Evolutionary conservation across 2,797 vertebrate genomes (phyloP).

Genomic region (Rhabdophis nuchalis): DNA sequence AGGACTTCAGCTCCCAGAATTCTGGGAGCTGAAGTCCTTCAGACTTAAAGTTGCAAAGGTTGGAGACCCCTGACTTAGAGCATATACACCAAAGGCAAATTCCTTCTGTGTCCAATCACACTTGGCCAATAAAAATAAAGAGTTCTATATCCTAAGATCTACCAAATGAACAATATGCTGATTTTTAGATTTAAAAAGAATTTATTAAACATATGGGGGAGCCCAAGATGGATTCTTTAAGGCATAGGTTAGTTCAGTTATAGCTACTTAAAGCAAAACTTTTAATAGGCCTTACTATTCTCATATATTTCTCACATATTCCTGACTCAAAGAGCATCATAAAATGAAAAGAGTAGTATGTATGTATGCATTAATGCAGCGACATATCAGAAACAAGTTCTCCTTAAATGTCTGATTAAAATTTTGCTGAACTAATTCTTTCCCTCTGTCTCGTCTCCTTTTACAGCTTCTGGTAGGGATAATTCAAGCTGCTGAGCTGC

Average conservation of each 20-base stretch:
- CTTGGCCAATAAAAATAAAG: too few relatives aligned
- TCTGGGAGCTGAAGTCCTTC: too few relatives aligned
- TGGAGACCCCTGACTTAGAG: too few relatives aligned
- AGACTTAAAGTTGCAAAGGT: too few relatives aligned
- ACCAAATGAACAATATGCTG: neutral
- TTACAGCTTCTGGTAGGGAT: constrained; percentile 93
- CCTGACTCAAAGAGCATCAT: neutral
- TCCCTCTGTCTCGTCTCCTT: constrained; percentile 18
- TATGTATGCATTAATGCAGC: neutral
- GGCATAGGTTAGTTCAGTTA: neutral
- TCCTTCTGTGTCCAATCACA: too few relatives aligned
- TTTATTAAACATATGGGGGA: neutral
- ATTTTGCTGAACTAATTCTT: constrained; percentile 40
- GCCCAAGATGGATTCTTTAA: neutral
- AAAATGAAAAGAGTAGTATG: neutral
- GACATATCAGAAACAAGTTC: constrained; percentile 4
- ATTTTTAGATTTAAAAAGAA: neutral
- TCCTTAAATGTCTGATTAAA: constrained; percentile 43
- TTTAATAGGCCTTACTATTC: neutral
- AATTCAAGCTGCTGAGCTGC: constrained; percentile 95
- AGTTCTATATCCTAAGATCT: neutral
- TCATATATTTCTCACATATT: neutral
- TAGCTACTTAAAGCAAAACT: neutral
- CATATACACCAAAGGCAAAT: too few relatives aligned
- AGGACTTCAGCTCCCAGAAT: too few relatives aligned